phyloP scores from a whole-genome alignment of 2,888 invertebrate species.

The Lymantria dispar region DNA sequence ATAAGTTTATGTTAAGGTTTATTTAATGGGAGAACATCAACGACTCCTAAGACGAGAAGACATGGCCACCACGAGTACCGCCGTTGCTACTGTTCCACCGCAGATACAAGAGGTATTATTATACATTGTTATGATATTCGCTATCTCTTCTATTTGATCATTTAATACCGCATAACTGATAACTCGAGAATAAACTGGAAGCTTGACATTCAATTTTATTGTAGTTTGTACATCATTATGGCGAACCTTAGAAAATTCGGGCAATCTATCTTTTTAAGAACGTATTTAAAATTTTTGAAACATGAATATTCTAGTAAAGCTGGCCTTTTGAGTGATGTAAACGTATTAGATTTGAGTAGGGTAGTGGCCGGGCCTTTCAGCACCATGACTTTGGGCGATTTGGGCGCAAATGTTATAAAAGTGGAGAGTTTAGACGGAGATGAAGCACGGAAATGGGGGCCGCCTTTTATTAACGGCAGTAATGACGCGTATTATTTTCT shows the following conservation, averaged over 20 bases:
- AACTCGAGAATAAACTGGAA: conserved; percentile 10
- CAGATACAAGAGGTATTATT: conserved; percentile 64
- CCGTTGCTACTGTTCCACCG: conserved; percentile 64
- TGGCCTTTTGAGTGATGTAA: conserved; percentile 86
- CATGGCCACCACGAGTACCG: conserved; percentile 75
- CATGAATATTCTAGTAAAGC: conserved; percentile 46
- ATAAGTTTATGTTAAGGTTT: conserved; percentile 20
- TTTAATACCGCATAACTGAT: conserved; percentile 37
- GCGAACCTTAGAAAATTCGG: conserved; percentile 30
- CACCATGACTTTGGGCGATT: conserved; percentile 95
- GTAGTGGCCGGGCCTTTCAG: conserved; percentile 97
- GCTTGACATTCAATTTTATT: conserved; percentile 15
- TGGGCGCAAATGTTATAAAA: conserved; percentile 96
- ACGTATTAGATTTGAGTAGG: conserved; percentile 90
- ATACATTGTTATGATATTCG: conserved; percentile 25
- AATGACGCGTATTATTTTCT: conserved; percentile 92
- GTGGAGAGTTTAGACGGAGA: conserved; percentile 93
- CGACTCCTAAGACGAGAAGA: conserved; percentile 49
- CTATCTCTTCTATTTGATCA: conserved; percentile 61
- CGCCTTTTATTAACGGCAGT: conserved; percentile 88
- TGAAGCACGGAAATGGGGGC: conserved; percentile 96
- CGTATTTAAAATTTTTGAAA: conserved; percentile 25
- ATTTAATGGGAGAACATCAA: conserved; percentile 68
- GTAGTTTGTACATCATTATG: conserved; percentile 34
- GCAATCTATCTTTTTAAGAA: conserved; percentile 25